A percentile compares a stretch with the other conserved stretches of the same genome.
Conservation (phyloP, 2,113 vertebrate species). For the Isurus oxyrinchus region DNA sequence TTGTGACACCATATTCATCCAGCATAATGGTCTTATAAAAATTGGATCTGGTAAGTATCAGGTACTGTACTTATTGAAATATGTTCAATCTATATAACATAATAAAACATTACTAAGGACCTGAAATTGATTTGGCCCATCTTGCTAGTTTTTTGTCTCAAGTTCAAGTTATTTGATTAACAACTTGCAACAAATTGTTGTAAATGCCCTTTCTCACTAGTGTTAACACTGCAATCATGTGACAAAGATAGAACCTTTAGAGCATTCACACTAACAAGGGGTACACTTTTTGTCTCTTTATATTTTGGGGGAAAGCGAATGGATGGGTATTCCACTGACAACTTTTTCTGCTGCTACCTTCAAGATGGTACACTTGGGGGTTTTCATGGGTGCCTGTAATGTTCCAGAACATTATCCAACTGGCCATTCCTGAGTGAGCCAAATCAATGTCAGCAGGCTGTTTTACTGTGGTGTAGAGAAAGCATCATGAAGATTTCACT, state of each 20-base stretch:
- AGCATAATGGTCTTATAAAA: conserved; percentile 98
- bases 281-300: neutral
- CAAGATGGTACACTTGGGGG: neutral
- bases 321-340: neutral
- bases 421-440: neutral
- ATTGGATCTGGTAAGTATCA: conserved; percentile 83
- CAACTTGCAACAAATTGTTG: neutral
- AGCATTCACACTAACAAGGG: neutral
- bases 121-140: neutral
- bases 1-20: conserved; percentile 98
- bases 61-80: neutral
- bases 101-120: neutral
- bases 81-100: neutral
- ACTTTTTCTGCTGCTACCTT: neutral
- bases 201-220: neutral
- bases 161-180: neutral
- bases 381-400: neutral
- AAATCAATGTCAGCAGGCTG: neutral
- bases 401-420: neutral
- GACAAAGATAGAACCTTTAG: neutral
- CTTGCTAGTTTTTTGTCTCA: neutral
- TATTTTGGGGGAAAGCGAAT: neutral
- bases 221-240: neutral
- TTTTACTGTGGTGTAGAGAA: neutral
- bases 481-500: neutral